Evolutionary conservation across 1,140 invertebrate genomes (phyloP).

Genomic region (Rhagoletis zephyria): DNA sequence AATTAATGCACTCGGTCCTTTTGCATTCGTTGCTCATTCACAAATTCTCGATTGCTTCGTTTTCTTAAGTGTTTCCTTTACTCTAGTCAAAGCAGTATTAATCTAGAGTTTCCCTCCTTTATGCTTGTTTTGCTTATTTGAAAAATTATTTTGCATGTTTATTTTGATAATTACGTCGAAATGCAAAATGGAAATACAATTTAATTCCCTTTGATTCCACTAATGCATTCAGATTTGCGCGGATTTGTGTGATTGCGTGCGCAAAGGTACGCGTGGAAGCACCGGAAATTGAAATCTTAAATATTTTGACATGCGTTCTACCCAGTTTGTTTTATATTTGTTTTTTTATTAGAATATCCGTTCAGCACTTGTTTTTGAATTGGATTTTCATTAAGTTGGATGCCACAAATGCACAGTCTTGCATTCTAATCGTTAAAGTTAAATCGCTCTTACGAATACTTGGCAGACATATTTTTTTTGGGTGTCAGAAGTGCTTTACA

Average conservation of each 20-base stretch:
- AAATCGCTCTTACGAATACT: too few relatives aligned
- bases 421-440: too few relatives aligned
- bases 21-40: not conserved
- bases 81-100: slow-evolving; percentile 25
- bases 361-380: too few relatives aligned
- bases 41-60: not conserved
- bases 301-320: slow-evolving; percentile 46
- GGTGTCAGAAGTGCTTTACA: too few relatives aligned
- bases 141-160: not conserved
- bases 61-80: not conserved
- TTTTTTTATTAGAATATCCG: not conserved
- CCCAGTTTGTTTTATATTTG: not conserved
- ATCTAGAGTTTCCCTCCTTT: not conserved
- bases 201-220: slow-evolving; percentile 43
- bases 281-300: slow-evolving; percentile 55
- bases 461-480: too few relatives aligned
- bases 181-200: slow-evolving; percentile 43
- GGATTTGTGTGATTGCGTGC: slow-evolving; percentile 15
- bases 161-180: slow-evolving; percentile 39
- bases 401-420: too few relatives aligned
- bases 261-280: not conserved
- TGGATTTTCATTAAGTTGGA: too few relatives aligned
- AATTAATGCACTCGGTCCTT: not conserved
- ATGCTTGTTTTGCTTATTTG: not conserved
- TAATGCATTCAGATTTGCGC: slow-evolving; percentile 35